Evolutionary conservation across 1,140 invertebrate species (phyloP).

Genomic region (Drosophila takahashii): DNA sequence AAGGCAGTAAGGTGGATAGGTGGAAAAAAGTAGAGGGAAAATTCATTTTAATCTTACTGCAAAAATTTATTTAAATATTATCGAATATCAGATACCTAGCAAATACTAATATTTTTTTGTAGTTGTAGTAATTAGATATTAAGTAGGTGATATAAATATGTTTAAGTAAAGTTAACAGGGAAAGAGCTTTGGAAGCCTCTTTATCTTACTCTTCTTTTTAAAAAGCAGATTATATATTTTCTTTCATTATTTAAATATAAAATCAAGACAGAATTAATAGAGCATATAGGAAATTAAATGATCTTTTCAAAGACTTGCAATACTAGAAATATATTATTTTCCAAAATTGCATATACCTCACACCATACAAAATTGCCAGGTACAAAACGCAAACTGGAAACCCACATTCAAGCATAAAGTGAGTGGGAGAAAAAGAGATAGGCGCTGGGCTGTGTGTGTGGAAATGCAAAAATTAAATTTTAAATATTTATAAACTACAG

Average conservation of each 20-base stretch:
- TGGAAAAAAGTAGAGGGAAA: neutral
- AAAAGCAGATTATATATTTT: too few relatives aligned
- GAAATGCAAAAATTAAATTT: constrained; percentile 78
- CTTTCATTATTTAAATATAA: too few relatives aligned
- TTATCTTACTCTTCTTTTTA: too few relatives aligned
- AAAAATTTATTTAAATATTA: neutral
- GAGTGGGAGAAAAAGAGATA: constrained; percentile 18
- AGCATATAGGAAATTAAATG: neutral
- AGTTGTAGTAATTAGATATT: too few relatives aligned
- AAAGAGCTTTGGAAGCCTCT: too few relatives aligned
- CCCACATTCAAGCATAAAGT: constrained; percentile 43
- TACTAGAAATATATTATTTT: neutral
- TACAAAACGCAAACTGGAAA: constrained; percentile 33
- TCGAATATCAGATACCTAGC: neutral
- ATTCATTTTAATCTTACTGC: constrained; percentile 71
- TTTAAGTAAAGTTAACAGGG: too few relatives aligned
- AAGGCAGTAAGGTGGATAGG: constrained; percentile 12
- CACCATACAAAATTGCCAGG: neutral
- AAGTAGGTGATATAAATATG: too few relatives aligned
- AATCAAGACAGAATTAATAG: too few relatives aligned
- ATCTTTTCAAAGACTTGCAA: neutral
- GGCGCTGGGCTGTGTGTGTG: constrained; percentile 28
- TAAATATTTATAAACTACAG: constrained; percentile 77
- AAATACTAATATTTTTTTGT: too few relatives aligned
- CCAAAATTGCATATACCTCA: neutral